Percentiles rank a stretch among this genome's conserved stretches.
Evolutionary conservation across 2,888 invertebrate species (phyloP).

Genomic region (Diloba caeruleocephala): DNA sequence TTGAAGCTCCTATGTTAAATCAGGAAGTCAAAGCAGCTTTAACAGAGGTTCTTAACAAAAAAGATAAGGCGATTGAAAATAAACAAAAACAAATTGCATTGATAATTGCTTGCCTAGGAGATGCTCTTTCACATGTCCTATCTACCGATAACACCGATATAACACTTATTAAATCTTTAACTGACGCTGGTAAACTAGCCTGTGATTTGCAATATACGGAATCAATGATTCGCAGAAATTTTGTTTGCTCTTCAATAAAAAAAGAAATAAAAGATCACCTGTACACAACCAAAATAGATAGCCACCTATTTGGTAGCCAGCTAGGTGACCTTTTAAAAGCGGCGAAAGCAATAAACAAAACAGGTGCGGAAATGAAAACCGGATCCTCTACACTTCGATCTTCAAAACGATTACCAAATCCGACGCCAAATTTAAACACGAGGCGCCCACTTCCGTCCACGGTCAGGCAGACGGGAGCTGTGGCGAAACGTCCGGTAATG

Average conservation of each 20-base stretch:
- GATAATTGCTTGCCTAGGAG: conserved; percentile 2
- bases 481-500: too few relatives aligned
- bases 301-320: conserved; percentile 6
- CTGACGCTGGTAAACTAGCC: too few relatives aligned
- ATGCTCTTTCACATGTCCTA: conserved; percentile 1
- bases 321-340: too few relatives aligned
- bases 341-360: too few relatives aligned
- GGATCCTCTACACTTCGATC: too few relatives aligned
- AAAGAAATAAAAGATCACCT: conserved; percentile 6
- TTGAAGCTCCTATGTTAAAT: conserved; percentile 1
- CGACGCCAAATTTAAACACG: neutral
- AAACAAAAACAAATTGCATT: conserved; percentile 3
- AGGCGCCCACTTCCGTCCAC: neutral
- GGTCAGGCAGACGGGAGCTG: too few relatives aligned
- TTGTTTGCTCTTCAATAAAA: conserved; percentile 3
- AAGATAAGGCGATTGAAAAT: conserved; percentile 2
- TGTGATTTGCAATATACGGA: too few relatives aligned
- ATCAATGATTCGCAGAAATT: too few relatives aligned
- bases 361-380: too few relatives aligned
- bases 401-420: too few relatives aligned
- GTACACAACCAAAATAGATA: conserved; percentile 3
- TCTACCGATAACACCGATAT: neutral
- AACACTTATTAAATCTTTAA: neutral
- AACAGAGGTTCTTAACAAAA: conserved; percentile 1
- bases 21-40: conserved; percentile 5